Base-by-base conservation (phyloP, 2,888 invertebrate species). In the Ormyrus nitidulus region DNA sequence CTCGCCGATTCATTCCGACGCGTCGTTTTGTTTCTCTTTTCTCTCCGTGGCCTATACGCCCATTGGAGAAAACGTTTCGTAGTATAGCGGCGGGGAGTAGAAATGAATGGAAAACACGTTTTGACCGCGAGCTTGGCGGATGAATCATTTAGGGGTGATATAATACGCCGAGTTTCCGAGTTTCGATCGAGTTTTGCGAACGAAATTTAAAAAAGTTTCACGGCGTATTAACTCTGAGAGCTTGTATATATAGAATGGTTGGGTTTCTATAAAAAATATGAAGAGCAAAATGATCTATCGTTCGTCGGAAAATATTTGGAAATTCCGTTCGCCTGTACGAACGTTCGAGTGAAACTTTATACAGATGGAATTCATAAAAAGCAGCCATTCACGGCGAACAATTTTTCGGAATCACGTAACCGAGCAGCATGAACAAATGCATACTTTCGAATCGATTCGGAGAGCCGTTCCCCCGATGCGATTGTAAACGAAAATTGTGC, bases 401-500 rank as follows among this genome's bases (percentile, higher is more conserved):
- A 73, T 74, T 70, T 74, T 64, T 74, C 79, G 59, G 69, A 70
- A 73, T 74, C 61, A 49, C 46, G 79, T 79, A 79, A 79, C 74
- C 64, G 79, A 74, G 62, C 62, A 64, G 54, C 19, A 13, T 13
- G 19, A 19, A 19, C 19, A 19, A 19, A 19, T 19, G 19, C 19
- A 19, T 19, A 19, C 19, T 19, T 19, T 19, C 19, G 19, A 19
- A 19, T 19, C 19, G 19, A 19, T 19, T 19, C 19, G 19, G 1
- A 19, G 19, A 19, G 19, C 19, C 19, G 19, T 19, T 19, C 19
- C 19, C 19, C 19, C 19, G 19, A 19, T 19, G 19, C 19, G 19
- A 19, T 19, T 19, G 19, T 19, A 19, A 19, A 19, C 19, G 19
- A 2, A 2, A 19, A 19, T 19, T 19, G 19, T 19, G 19, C 19